phyloP scores from a whole-genome alignment of 2,888 invertebrate species.

The Erannis defoliaria region DNA sequence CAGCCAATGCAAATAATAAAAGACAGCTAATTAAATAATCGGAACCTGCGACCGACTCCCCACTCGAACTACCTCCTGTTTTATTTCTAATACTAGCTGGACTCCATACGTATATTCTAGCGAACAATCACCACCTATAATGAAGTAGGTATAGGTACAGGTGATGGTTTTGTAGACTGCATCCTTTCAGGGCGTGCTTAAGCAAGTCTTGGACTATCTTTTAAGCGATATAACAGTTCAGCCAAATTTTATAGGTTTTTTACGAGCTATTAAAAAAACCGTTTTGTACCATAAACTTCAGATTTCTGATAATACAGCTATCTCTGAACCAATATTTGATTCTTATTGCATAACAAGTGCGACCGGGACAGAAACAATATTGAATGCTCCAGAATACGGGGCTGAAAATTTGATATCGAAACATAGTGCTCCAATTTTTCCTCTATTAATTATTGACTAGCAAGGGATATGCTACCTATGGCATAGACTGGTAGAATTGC shows the following conservation, averaged over 20 bases:
- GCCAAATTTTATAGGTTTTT: too few relatives aligned
- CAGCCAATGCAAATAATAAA: constrained; percentile 61
- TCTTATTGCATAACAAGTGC: too few relatives aligned
- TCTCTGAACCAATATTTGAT: too few relatives aligned
- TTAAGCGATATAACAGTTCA: too few relatives aligned
- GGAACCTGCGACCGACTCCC: constrained; percentile 52
- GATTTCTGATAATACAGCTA: too few relatives aligned
- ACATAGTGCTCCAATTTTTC: neutral
- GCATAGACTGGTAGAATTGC: constrained; percentile 30
- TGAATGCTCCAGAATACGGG: neutral
- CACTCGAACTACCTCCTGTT: constrained; percentile 53
- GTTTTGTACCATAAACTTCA: too few relatives aligned
- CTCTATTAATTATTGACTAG: constrained; percentile 5
- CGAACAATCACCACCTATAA: too few relatives aligned
- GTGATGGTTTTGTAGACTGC: too few relatives aligned
- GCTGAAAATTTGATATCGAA: neutral
- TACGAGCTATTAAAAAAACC: too few relatives aligned
- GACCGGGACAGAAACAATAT: neutral
- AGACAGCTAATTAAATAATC: constrained; percentile 71
- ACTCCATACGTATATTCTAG: neutral
- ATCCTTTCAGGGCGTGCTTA: too few relatives aligned
- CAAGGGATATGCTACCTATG: constrained; percentile 7
- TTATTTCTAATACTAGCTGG: constrained; percentile 24
- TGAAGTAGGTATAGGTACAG: too few relatives aligned
- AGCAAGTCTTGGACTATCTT: too few relatives aligned